These are phyloP conservation scores for Oreochromis tanganicae DNA, from an alignment of 2,113 vertebrate genomes.

Conservation along the genomic window DNA sequence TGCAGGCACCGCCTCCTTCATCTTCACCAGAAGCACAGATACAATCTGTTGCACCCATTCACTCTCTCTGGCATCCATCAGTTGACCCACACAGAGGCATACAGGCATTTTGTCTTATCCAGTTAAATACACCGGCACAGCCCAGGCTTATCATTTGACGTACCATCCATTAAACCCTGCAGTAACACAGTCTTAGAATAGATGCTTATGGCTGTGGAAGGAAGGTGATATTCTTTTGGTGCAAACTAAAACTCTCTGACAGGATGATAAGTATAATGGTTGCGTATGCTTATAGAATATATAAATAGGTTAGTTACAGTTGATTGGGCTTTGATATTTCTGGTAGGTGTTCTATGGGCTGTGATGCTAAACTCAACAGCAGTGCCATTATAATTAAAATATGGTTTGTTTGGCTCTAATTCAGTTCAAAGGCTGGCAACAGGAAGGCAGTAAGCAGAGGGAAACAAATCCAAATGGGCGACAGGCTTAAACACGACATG, in stretches of 20 bases:
- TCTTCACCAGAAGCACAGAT: conserved; percentile 2
- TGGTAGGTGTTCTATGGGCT: background rate
- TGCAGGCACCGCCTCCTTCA: background rate
- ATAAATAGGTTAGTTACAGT: background rate
- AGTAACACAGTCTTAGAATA: background rate
- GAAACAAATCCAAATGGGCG: background rate
- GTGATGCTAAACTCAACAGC: background rate
- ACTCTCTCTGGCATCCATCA: conserved; percentile 23
- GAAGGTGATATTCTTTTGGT: background rate
- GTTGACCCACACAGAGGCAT: conserved; percentile 9
- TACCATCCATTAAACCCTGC: conserved; percentile 15
- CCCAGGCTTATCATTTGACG: conserved; percentile 30
- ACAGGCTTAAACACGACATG: background rate
- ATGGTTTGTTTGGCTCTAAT: background rate
- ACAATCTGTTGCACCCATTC: conserved; percentile 10
- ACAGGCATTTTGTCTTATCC: conserved; percentile 10
- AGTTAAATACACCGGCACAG: conserved; percentile 2
- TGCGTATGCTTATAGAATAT: background rate
- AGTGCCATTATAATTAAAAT: background rate
- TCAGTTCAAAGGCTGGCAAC: background rate
- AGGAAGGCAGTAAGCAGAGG: background rate
- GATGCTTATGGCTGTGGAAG: background rate
- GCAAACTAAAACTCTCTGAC: background rate
- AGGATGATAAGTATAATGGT: background rate
- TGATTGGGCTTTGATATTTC: background rate